Evolutionary conservation across 2,113 vertebrate genomes (phyloP), one percentile per base, ranked within the genome.

Genomic region (Gymnorhina tibicen): DNA sequence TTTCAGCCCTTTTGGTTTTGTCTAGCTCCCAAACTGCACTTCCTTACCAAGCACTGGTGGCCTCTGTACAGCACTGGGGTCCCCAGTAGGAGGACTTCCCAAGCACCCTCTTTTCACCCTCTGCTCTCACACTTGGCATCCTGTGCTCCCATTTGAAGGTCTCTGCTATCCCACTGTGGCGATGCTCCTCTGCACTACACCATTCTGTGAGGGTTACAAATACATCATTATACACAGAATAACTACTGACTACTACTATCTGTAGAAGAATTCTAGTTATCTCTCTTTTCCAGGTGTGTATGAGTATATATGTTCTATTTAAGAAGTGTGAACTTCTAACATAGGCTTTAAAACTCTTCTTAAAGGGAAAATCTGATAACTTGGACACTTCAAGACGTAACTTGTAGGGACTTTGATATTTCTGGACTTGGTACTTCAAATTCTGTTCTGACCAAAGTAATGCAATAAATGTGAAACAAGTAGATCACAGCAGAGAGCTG

Each of bases 391-490:
- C 16, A 73, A n/a, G n/a, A 37, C 46, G 15, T 33, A 73, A 73
- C 17, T 62, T 69, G 5, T 50, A 62, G 12, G 28, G 28, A 46
- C 55, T 87, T 78, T 13, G 37, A 32, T 72, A 26, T 27, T 62
- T 79, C 62, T 79, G 70, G 32, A 66, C 28, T 59, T 4, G 0
- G 11, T 82, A 49, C 52, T 76, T 91, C 35, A 53, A 52, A 42
- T 82, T 79, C 53, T 91, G 33, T 50, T 50, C 58, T 60, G 21
- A 44, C 32, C 56, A 28, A 85, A 78, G n/a, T 78, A 81, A 66
- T 46, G 50, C 30, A 80, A 58, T 76, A 47, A 89, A 56, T 62
- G 30, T 88, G 46, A 94, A 88, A 74, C 70, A 95, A 55, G 50
- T 88, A 86, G 53, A 83, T 90, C 67, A 88, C 50, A 84, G 55